phyloP scores from a whole-genome alignment of 1,140 invertebrate genomes.

The Pemphigus obesinymphae region DNA sequence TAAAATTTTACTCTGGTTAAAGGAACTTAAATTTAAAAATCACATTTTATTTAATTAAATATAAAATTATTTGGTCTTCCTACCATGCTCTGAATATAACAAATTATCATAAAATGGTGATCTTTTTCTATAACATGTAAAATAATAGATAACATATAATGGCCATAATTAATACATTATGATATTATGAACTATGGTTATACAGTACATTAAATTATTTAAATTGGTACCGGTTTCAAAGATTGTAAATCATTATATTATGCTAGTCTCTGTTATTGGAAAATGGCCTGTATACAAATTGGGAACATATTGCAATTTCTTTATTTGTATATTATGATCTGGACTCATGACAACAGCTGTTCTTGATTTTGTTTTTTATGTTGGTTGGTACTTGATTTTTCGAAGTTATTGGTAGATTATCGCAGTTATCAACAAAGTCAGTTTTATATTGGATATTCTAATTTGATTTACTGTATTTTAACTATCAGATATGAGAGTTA shows the following conservation, averaged over 20 bases:
- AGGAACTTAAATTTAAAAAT: no score
- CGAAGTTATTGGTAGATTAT: neutral
- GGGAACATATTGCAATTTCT: neutral
- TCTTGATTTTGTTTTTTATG: neutral
- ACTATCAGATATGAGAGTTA: constrained; percentile 5
- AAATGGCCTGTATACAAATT: neutral
- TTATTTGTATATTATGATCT: neutral
- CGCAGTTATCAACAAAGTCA: neutral
- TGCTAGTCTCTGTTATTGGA: neutral
- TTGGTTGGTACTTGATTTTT: neutral
- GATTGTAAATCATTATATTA: neutral
- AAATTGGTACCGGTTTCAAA: neutral
- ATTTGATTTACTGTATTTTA: neutral
- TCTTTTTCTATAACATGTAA: neutral
- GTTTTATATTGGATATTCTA: neutral
- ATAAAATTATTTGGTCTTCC: neutral
- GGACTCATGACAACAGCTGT: neutral
- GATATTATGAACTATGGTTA: neutral
- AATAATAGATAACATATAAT: neutral
- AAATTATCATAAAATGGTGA: neutral
- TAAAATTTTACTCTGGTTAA: no score
- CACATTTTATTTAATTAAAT: no score
- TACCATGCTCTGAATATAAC: neutral
- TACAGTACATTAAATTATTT: neutral
- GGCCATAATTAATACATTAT: neutral